A percentile compares a stretch with the other conserved stretches of the same genome.
Conservation (phyloP, 1,140 invertebrate species). For the Araneus ventricosus region DNA sequence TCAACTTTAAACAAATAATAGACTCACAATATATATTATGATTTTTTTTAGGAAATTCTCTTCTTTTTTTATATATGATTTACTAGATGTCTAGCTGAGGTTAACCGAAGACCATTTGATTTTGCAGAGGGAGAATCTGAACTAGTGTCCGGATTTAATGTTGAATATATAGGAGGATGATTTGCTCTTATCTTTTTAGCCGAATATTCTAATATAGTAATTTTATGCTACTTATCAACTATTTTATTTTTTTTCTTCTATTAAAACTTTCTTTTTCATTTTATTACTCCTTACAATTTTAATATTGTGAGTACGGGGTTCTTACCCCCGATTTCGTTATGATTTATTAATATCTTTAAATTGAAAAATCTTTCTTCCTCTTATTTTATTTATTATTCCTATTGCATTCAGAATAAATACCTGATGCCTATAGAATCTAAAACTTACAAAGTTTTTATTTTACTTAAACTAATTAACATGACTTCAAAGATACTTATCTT, state of each 20-base stretch:
- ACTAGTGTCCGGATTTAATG: conserved; percentile 88
- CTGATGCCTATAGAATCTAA: neutral
- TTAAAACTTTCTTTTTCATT: neutral
- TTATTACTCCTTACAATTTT: conserved; percentile 79
- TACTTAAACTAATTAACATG: conserved; percentile 50
- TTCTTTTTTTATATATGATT: conserved; percentile 82
- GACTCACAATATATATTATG: conserved; percentile 80
- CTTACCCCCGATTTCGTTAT: conserved; percentile 83
- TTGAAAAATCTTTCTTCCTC: conserved; percentile 82
- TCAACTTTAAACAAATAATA: conserved; percentile 79
- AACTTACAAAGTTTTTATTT: conserved; percentile 58
- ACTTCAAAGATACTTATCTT: neutral
- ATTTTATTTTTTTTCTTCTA: conserved; percentile 20
- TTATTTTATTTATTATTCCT: conserved; percentile 81
- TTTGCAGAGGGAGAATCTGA: conserved; percentile 88
- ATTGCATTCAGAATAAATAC: too few relatives aligned
- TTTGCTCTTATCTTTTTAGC: conserved; percentile 85
- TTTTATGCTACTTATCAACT: conserved; percentile 82
- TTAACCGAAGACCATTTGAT: conserved; percentile 89
- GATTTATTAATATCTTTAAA: conserved; percentile 84
- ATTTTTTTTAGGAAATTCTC: conserved; percentile 82
- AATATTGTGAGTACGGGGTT: conserved; percentile 83
- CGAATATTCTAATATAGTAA: conserved; percentile 86
- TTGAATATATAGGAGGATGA: conserved; percentile 84
- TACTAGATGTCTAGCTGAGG: conserved; percentile 84